Evolutionary conservation across 1,140 invertebrate species (phyloP), one percentile per base, ranked within the genome.

Genomic region (Papilio glaucus): DNA sequence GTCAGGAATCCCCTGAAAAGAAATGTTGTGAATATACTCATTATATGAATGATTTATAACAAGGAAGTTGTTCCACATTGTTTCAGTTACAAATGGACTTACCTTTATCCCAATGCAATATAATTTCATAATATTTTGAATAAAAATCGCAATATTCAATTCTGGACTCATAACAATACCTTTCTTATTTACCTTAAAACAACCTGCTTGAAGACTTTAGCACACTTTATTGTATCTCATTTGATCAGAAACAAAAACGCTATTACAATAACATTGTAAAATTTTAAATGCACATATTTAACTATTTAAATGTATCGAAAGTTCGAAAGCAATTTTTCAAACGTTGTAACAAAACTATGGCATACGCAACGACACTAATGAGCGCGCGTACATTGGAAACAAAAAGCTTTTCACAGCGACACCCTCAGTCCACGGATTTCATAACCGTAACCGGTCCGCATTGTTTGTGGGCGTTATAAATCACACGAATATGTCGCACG

Each of bases 401-500:
- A 86, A 85, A 84, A 81, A 83, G 80, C 81, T 77, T 79, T 80
- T 78, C 79, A 82, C 71, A 61, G 49, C 73, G 76, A 76, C 79
- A 74, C 45, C 76, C 80, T 72, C 82, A 71, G 75, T 70, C 76
- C 83, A 80, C 77, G 82, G 80, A 74, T 88, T 85, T 87, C 85
- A 83, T 85, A 83, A 81, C 80, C 82, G 82, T 85, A 85, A 83
- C 86, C 84, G 81, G 83, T 81, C 79, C 79, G 79, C 77, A 87
- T 89, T 89, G 87, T 89, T 85, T 81, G 77, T 72, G 38, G 65
- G 77, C 73, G 80, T 72, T 80, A 87, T 89, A 89, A 88, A 89
- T 89, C 87, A 89, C 77, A 81, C 77, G 78, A 88, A 86, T 84
- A 83, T 87, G 87, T 88, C 87, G 82, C 80, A 77, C 82, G 79